Conservation (phyloP, 2,797 vertebrate genomes). For the Falco berigora region DNA sequence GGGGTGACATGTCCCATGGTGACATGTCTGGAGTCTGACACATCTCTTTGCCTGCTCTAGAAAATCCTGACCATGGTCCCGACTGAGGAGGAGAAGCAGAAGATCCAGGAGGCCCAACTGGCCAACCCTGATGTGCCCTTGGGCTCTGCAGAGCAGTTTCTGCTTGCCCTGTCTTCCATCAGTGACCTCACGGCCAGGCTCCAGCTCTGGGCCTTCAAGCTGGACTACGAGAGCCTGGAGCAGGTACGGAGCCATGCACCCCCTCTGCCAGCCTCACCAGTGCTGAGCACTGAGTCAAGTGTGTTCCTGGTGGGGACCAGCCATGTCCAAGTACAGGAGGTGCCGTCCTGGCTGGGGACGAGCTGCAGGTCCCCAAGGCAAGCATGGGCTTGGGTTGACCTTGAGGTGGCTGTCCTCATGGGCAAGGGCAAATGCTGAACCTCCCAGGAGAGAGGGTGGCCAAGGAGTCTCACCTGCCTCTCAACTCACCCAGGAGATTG, state of each 20-base stretch:
- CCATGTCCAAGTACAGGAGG: not conserved
- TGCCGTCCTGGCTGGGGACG: not conserved
- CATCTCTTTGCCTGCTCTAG: slow-evolving; percentile 59
- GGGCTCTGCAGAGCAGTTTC: slow-evolving; percentile 93
- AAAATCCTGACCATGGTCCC: slow-evolving; percentile 97
- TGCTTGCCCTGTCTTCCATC: slow-evolving; percentile 89
- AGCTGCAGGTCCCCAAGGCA: not conserved
- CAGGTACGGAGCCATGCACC: slow-evolving; percentile 72
- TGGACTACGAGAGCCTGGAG: slow-evolving; percentile 93
- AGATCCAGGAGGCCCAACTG: slow-evolving; percentile 94
- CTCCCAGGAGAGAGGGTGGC: not conserved
- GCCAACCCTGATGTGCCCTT: slow-evolving; percentile 88
- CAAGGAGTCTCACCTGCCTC: not conserved
- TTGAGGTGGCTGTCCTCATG: not conserved
- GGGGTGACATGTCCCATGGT: too few relatives aligned
- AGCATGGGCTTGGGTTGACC: not conserved
- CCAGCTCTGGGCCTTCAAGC: slow-evolving; percentile 96
- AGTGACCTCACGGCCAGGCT: slow-evolving; percentile 83
- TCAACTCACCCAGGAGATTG: slow-evolving; percentile 81
- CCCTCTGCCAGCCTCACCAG: not conserved
- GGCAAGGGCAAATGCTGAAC: not conserved
- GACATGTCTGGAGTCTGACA: not conserved
- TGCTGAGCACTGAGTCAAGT: not conserved
- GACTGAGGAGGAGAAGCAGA: slow-evolving; percentile 95
- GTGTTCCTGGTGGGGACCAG: not conserved